A percentile compares a stretch with the other conserved stretches of the same genome.
These are phyloP conservation scores for Luffia ferchaultella DNA, from an alignment of 2,888 invertebrate species.

Conservation along the genomic window DNA sequence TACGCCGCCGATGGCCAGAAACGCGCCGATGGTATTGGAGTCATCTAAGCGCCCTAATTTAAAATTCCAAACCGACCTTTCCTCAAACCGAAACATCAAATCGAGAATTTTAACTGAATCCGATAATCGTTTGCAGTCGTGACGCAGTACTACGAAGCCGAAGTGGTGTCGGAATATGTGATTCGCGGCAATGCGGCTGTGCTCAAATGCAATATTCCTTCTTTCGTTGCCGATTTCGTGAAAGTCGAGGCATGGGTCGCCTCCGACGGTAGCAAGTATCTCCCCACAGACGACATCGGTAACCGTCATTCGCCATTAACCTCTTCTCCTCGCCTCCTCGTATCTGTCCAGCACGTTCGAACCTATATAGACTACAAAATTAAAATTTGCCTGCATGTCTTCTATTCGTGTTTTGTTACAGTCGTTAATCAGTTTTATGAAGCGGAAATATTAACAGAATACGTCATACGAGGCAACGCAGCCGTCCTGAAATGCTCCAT, in stretches of 20 bases:
- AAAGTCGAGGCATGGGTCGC: slow-evolving; percentile 85
- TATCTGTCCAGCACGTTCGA: neutral
- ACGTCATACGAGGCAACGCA: slow-evolving; percentile 88
- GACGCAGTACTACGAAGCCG: slow-evolving; percentile 88
- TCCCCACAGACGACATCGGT: slow-evolving; percentile 78
- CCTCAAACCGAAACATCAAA: neutral
- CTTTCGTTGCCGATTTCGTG: slow-evolving; percentile 91
- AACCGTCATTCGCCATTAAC: slow-evolving; percentile 21
- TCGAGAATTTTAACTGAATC: neutral
- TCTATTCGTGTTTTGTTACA: slow-evolving; percentile 32
- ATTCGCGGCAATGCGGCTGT: slow-evolving; percentile 89
- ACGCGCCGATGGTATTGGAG: slow-evolving; percentile 38
- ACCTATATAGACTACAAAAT: neutral
- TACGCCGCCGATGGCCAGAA: slow-evolving; percentile 37
- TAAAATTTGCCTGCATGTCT: neutral
- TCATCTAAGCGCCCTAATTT: neutral
- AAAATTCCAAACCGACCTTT: too few species aligned
- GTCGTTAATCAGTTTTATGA: slow-evolving; percentile 91
- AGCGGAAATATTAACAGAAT: slow-evolving; percentile 88
- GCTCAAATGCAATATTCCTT: slow-evolving; percentile 88
- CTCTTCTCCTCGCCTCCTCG: neutral
- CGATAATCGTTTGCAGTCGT: slow-evolving; percentile 72
- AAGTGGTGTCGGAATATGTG: slow-evolving; percentile 89
- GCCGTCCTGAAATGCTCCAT: slow-evolving; percentile 90
- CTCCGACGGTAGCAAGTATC: slow-evolving; percentile 73